Evolutionary conservation across 1,140 invertebrate genomes (phyloP).

Genomic region (Papilio dardanus): DNA sequence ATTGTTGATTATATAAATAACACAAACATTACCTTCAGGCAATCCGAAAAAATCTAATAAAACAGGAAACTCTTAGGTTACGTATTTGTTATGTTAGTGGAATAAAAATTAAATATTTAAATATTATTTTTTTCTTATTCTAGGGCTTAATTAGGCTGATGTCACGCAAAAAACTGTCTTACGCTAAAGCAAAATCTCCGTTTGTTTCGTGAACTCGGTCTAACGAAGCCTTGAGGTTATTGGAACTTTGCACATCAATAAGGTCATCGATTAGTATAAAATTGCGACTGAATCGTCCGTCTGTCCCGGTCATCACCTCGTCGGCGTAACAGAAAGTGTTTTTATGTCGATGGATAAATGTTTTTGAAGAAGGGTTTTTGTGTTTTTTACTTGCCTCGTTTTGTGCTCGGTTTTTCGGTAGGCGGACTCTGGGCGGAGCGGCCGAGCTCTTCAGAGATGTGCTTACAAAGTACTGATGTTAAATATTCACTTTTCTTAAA

Average conservation of each 20-base stretch:
- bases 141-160: too few relatives aligned
- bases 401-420: conserved; percentile 75
- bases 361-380: conserved; percentile 66
- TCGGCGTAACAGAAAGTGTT: conserved; percentile 52
- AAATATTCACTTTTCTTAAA: conserved; percentile 30
- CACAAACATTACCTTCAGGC: too few relatives aligned
- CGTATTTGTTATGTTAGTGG: too few relatives aligned
- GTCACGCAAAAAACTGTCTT: too few relatives aligned
- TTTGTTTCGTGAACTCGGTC: too few relatives aligned
- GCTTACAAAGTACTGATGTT: conserved; percentile 45
- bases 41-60: too few relatives aligned
- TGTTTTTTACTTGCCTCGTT: conserved; percentile 61
- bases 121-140: too few relatives aligned
- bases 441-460: conserved; percentile 47
- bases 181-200: too few relatives aligned
- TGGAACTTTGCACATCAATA: background rate
- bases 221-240: too few relatives aligned
- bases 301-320: conserved; percentile 40
- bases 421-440: conserved; percentile 67
- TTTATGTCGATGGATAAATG: conserved; percentile 59
- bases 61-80: too few relatives aligned
- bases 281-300: conserved; percentile 40
- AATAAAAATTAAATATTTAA: too few relatives aligned
- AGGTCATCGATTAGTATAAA: background rate
- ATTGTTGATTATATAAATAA: too few relatives aligned